Base-by-base conservation (phyloP, 2,113 vertebrate genomes). In the Plecturocebus donacophilus region DNA sequence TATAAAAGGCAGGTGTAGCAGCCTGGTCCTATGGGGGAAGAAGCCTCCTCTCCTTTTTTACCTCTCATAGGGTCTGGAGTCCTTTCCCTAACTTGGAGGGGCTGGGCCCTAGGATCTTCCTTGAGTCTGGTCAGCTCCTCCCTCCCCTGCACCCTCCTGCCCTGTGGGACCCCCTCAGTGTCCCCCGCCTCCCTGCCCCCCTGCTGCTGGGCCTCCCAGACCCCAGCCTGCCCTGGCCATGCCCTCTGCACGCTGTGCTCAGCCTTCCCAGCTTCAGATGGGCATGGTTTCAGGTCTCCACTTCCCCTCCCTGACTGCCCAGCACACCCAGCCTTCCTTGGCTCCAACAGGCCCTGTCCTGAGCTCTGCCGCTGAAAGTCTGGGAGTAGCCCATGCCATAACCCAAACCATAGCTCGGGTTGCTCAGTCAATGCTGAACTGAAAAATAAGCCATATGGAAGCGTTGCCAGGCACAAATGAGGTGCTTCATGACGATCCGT, bases 201-300 rank as follows among this genome's bases (percentile, higher is more conserved):
- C 14, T 12, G 30, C 8, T 0, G 8, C 45, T 45, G 30, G 52
- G 54, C 42, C 56, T 35, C 30, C 27, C 13, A 27, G 75, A 35
- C 3, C 2, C 76, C 45, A 8, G 47, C 25, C 3, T 2, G 14
- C 58, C 76, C 0, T 7, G 30, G 30, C 45, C 12, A 27, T 2
- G 42, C 35, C 70, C 77, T 87, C 30, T n/a, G 49, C 19, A 30
- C 11, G 17, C 35, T 2, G 45, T 27, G 32, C 32, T 35, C 3
- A 2, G 56, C 56, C 25, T 40, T 58, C 45, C 4, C 30, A 52
- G 47, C 45, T 56, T 35, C 32, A 14, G 79, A 8, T 19, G n/a
- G 76, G 45, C 70, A 23, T 19, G 45, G 1, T 30, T 38, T 52
- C 85, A 61, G 13, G 13, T 42, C 40, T 42, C 56, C 45, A 58